Conservation (phyloP, 1,140 invertebrate genomes). For the Latrodectus geometricus region DNA sequence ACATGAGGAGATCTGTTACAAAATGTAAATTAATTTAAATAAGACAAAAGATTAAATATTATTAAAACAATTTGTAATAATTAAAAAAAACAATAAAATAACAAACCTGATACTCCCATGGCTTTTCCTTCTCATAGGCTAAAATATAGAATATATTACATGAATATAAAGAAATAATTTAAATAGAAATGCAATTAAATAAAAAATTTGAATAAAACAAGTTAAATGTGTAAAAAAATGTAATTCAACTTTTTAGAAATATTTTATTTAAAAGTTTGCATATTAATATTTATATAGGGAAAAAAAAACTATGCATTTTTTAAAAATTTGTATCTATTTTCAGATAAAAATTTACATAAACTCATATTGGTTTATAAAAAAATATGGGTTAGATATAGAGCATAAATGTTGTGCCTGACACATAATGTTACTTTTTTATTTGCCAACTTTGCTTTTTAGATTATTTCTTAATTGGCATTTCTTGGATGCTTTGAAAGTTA, state of each 20-base stretch:
- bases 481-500: too few species aligned
- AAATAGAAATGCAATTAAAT: neutral
- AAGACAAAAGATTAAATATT: neutral
- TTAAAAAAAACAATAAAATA: neutral
- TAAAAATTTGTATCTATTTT: neutral
- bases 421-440: too few species aligned
- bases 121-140: conserved; percentile 56
- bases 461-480: too few species aligned
- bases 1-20: conserved; percentile 67
- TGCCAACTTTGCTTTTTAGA: too few species aligned
- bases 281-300: neutral
- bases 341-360: too few species aligned
- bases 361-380: too few species aligned
- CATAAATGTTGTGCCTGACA: too few species aligned
- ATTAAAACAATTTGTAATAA: neutral
- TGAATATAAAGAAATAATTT: neutral
- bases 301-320: neutral
- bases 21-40: neutral
- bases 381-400: too few species aligned
- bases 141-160: conserved; percentile 19
- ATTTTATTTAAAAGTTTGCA: neutral
- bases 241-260: neutral
- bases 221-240: neutral
- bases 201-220: neutral
- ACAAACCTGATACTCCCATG: conserved; percentile 52